These are phyloP conservation scores for Mugil cephalus DNA, from an alignment of 2,113 vertebrate species.

Conservation along the genomic window DNA sequence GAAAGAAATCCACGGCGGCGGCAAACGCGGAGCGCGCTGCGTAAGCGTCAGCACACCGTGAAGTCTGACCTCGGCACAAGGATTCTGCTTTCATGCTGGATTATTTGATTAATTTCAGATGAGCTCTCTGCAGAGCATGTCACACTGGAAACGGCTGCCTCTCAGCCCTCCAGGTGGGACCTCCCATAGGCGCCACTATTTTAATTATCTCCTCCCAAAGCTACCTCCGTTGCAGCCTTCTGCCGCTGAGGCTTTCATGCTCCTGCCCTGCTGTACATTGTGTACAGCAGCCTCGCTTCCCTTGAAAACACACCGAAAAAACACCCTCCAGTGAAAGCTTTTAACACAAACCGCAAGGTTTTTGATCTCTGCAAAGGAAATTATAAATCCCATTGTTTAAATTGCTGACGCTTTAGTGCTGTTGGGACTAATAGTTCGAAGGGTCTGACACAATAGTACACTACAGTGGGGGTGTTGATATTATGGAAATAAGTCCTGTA, in stretches of 20 bases:
- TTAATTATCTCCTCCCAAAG: constrained; percentile 82
- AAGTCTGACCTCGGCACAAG: constrained; percentile 7
- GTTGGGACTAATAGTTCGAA: constrained; percentile 52
- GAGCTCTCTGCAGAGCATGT: constrained; percentile 65
- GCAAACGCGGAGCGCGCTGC: constrained; percentile 16
- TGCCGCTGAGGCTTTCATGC: constrained; percentile 33
- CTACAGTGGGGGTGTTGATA: constrained; percentile 68
- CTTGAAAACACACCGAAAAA: background rate
- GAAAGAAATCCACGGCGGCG: background rate
- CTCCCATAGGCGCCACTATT: constrained; percentile 78
- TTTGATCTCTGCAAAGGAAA: background rate
- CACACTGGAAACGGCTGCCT: constrained; percentile 66
- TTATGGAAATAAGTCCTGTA: constrained; percentile 71
- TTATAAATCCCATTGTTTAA: constrained; percentile 5
- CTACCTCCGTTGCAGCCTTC: constrained; percentile 63
- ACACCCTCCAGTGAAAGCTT: background rate
- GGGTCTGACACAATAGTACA: constrained; percentile 56
- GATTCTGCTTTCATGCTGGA: constrained; percentile 36
- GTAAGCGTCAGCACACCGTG: constrained; percentile 1
- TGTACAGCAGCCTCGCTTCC: background rate
- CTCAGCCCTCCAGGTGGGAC: constrained; percentile 55
- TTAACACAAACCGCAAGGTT: background rate
- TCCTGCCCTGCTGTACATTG: constrained; percentile 18
- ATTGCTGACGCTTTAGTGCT: constrained; percentile 23
- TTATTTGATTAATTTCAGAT: constrained; percentile 78